phyloP scores from a whole-genome alignment of 2,113 vertebrate species.

The Emydocephalus ijimae region DNA sequence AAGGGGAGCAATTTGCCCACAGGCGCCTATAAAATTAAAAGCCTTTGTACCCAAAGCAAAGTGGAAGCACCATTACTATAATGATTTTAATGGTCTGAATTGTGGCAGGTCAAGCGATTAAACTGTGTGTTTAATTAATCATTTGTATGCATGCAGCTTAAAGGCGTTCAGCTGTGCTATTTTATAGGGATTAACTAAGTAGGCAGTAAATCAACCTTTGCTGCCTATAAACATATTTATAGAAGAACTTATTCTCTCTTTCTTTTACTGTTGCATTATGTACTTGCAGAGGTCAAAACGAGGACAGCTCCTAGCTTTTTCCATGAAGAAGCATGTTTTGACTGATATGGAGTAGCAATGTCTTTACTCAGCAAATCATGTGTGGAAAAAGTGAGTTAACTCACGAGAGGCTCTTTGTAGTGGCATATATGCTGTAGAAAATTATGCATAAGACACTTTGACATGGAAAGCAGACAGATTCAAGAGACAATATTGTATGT shows the following conservation, averaged over 20 bases:
- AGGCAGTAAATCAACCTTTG: conserved; percentile 69
- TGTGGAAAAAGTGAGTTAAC: conserved; percentile 54
- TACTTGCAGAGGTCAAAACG: conserved; percentile 53
- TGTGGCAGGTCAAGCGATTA: conserved; percentile 72
- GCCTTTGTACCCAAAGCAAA: conserved; percentile 61
- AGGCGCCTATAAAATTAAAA: conserved; percentile 47
- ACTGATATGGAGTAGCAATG: conserved; percentile 38
- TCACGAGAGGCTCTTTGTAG: conserved; percentile 50
- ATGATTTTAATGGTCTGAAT: conserved; percentile 67
- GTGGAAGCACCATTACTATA: conserved; percentile 68
- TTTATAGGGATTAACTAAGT: conserved; percentile 75
- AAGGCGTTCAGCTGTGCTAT: conserved; percentile 73
- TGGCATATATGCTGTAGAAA: conserved; percentile 37
- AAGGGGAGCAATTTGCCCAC: conserved; percentile 9
- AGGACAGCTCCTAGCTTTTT: conserved; percentile 45
- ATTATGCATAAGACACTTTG: neutral
- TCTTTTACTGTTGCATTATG: conserved; percentile 53
- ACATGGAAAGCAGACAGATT: neutral
- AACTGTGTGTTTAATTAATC: conserved; percentile 76
- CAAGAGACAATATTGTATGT: neutral
- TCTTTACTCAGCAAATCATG: conserved; percentile 39
- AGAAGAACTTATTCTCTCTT: conserved; percentile 38
- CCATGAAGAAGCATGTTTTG: conserved; percentile 46
- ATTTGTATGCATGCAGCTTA: conserved; percentile 76
- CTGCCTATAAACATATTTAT: conserved; percentile 71